phyloP scores from a whole-genome alignment of 2,113 vertebrate species.

The Rousettus leschenaultii region DNA sequence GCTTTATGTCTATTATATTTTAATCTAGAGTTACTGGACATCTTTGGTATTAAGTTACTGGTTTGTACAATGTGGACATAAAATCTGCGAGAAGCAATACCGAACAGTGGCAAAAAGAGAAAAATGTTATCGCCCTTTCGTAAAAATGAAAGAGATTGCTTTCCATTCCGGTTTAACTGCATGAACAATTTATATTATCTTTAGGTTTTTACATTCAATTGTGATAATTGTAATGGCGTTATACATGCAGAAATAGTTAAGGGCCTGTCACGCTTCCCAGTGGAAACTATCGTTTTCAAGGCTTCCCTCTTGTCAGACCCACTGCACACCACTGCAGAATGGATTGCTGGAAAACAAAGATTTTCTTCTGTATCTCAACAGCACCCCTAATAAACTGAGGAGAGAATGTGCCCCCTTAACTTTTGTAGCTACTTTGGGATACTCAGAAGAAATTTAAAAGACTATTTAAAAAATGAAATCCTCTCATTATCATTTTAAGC shows the following conservation, averaged over 20 bases:
- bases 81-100: slow-evolving; percentile 68
- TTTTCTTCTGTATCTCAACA: slow-evolving; percentile 20
- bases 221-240: slow-evolving; percentile 27
- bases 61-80: not conserved
- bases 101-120: slow-evolving; percentile 51
- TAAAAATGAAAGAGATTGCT: slow-evolving; percentile 67
- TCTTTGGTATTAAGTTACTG: slow-evolving; percentile 58
- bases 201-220: slow-evolving; percentile 56
- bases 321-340: not conserved
- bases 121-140: slow-evolving; percentile 54
- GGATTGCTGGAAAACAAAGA: slow-evolving; percentile 7
- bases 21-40: slow-evolving; percentile 63
- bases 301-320: slow-evolving; percentile 15
- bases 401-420: not conserved
- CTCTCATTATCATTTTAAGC: not conserved
- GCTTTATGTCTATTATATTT: slow-evolving; percentile 66
- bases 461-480: not conserved
- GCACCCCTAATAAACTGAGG: not conserved
- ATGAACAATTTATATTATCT: slow-evolving; percentile 60
- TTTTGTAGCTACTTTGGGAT: slow-evolving; percentile 4
- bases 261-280: slow-evolving; percentile 29
- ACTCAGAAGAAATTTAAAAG: not conserved
- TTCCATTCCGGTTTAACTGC: slow-evolving; percentile 66
- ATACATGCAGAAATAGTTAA: slow-evolving; percentile 40
- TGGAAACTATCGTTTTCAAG: not conserved